A percentile compares a stretch with the other conserved stretches of the same genome.
Evolutionary conservation across 2,888 invertebrate species (phyloP).

Genomic region (Phoenoteleia sp.): DNA sequence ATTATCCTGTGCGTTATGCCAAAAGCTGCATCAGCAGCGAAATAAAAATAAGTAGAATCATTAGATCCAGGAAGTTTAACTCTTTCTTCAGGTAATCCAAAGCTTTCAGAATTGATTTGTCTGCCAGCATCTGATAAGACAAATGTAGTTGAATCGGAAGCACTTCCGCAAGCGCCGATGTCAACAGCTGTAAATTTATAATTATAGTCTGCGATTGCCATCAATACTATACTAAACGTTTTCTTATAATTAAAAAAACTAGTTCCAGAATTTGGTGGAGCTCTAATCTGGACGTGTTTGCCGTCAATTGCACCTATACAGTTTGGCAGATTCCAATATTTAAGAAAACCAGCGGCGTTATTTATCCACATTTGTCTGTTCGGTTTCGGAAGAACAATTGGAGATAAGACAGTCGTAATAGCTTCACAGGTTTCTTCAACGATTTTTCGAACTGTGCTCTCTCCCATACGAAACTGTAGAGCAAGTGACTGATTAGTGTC

Average conservation of each 20-base stretch:
- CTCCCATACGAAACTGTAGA: constrained; percentile 53
- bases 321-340: constrained; percentile 74
- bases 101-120: background rate
- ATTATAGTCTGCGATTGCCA: constrained; percentile 33
- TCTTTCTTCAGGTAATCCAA: background rate
- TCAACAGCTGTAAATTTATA: constrained; percentile 42
- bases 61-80: constrained; percentile 31
- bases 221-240: constrained; percentile 46
- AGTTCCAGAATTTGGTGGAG: constrained; percentile 72
- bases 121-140: background rate
- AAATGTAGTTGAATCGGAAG: constrained; percentile 1
- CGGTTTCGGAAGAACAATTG: constrained; percentile 55
- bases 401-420: constrained; percentile 46
- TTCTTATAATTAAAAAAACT: constrained; percentile 68
- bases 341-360: constrained; percentile 64
- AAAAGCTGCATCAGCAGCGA: constrained; percentile 45
- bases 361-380: constrained; percentile 61
- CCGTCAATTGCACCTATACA: constrained; percentile 76
- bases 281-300: constrained; percentile 74
- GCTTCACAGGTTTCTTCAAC: constrained; percentile 63
- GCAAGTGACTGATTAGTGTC: constrained; percentile 53
- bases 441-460: constrained; percentile 59
- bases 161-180: constrained; percentile 48
- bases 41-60: constrained; percentile 22
- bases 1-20: constrained; percentile 34